phyloP scores from a whole-genome alignment of 2,113 vertebrate species.

The Antigone vipio region DNA sequence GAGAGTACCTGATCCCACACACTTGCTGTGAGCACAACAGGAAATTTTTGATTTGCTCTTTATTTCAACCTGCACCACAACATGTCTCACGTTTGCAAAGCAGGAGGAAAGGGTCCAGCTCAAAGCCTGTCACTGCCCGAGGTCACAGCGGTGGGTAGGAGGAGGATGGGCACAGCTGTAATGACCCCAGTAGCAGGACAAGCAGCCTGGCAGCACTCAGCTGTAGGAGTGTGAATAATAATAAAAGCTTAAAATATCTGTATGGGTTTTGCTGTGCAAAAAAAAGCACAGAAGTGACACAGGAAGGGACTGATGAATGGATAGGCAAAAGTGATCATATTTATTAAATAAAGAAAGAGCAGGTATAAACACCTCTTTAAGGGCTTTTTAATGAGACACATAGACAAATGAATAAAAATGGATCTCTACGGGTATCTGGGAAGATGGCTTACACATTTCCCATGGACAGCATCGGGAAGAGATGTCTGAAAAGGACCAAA shows the following conservation, averaged over 20 bases:
- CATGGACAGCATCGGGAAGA: neutral
- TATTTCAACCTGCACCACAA: neutral
- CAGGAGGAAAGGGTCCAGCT: neutral
- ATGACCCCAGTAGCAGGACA: neutral
- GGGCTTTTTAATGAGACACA: neutral
- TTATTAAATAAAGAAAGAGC: neutral
- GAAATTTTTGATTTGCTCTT: neutral
- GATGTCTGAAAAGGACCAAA: neutral
- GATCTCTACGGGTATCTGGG: neutral
- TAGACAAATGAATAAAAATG: neutral
- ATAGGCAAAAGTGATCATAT: neutral
- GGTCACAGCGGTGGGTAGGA: neutral
- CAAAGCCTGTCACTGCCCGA: fast-evolving
- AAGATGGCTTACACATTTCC: neutral
- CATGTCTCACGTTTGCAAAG: neutral
- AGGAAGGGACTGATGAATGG: neutral
- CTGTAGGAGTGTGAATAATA: neutral
- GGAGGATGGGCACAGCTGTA: neutral
- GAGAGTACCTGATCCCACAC: neutral
- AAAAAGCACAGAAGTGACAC: neutral
- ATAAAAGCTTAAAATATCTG: neutral
- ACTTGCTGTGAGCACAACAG: neutral
- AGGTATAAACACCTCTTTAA: neutral
- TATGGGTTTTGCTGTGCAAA: neutral
- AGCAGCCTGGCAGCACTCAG: neutral